Evolutionary conservation across 2,888 invertebrate genomes (phyloP), one percentile per base, ranked within the genome.

Genomic region (Erynnis tages): DNA sequence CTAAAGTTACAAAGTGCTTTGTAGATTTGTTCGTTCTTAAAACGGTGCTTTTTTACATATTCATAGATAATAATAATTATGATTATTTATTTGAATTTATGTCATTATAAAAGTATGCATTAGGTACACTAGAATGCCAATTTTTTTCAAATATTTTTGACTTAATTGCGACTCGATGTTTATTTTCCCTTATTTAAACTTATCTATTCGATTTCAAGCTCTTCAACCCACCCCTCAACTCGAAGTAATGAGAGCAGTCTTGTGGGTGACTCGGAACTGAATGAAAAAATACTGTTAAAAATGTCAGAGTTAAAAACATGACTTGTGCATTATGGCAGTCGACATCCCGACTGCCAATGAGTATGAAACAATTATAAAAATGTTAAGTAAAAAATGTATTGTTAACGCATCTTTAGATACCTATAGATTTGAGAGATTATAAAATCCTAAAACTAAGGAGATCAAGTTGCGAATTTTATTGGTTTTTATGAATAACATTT

Each of bases 241-340:
- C 55, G 52, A 57, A 62, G 61, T 74, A 78, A 77, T 71, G 70
- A 71, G 74, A 59, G 71, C 75, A 81, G 81, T 77, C 73, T 82
- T 85, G 83, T 85, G 85, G 86, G 86, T 86, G 85, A 82, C 77
- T 79, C 69, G 60, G 70, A 76, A 73, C 72, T 69, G 66, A 40
- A n/a, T n/a, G 48, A 73, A 84, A 81, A 80, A 82, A 77, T 66
- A 70, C 64, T 58, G 66, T 62, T 46, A 74, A 73, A 75, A 74
- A 70, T 59, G 56, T 60, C 56, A 56, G 55, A 67, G 59, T 71
- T 72, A 71, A 72, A 76, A 77, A 87, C 86, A 87, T 66, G 86
- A 80, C 76, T 87, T 81, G 73, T 78, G 76, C 86, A 86, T 87
- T 87, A 86, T 64, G 64, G 64, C 59, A 53, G 56, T 62, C 66